Evolutionary conservation across 2,888 invertebrate genomes (phyloP).

Genomic region (Cryptocephalus primarius): DNA sequence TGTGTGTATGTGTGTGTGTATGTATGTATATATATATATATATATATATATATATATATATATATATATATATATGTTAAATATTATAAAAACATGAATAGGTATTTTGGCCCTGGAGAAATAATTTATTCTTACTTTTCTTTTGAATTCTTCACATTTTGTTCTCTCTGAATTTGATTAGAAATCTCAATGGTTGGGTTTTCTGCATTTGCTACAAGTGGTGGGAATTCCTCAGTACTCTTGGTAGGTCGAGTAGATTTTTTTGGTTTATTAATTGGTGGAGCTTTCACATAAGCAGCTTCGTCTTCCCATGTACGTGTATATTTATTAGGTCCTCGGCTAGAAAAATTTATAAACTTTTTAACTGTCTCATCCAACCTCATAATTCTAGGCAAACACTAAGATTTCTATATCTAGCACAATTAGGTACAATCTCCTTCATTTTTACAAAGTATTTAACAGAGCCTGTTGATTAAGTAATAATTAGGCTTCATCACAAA

Average conservation of each 20-base stretch:
- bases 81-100: too few species aligned
- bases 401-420: too few species aligned
- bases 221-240: constrained; percentile 26
- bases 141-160: constrained; percentile 6
- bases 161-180: constrained; percentile 5
- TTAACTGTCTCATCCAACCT: neutral
- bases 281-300: constrained; percentile 66
- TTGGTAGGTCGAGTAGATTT: constrained; percentile 16
- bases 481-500: too few species aligned
- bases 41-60: too few species aligned
- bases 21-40: too few species aligned
- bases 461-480: too few species aligned
- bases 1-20: too few species aligned
- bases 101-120: too few species aligned
- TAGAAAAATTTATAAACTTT: constrained; percentile 25
- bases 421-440: too few species aligned
- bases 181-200: constrained; percentile 1
- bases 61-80: too few species aligned
- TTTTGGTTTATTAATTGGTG: constrained; percentile 15
- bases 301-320: constrained; percentile 90
- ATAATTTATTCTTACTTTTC: constrained; percentile 7
- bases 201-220: constrained; percentile 10
- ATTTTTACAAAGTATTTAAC: too few species aligned
- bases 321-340: constrained; percentile 85
- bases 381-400: too few species aligned